phyloP scores from a whole-genome alignment of 2,797 vertebrate genomes.

The Paedocypris micromegethes region DNA sequence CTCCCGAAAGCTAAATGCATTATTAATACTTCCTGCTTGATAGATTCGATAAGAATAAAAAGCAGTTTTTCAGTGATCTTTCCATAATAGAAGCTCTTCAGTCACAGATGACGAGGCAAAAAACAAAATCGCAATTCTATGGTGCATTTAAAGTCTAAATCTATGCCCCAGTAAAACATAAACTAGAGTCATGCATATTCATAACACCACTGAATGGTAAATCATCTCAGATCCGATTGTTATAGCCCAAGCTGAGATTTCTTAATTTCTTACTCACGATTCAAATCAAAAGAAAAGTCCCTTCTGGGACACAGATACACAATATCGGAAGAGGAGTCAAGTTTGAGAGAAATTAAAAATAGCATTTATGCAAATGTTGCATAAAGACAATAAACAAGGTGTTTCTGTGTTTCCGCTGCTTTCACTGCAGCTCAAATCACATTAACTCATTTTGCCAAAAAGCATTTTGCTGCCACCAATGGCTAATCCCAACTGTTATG shows the following conservation, averaged over 20 bases:
- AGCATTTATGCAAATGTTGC: slow-evolving; percentile 38
- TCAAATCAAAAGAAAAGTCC: slow-evolving; percentile 13
- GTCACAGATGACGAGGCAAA: slow-evolving; percentile 17
- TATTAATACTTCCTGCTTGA: slow-evolving; percentile 40
- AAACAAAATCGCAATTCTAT: slow-evolving; percentile 9
- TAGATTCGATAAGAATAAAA: slow-evolving; percentile 31
- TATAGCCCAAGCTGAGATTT: not conserved
- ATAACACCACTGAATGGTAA: not conserved
- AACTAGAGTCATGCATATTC: no score
- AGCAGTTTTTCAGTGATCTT: slow-evolving; percentile 21
- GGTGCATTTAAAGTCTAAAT: not conserved
- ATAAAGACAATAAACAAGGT: slow-evolving; percentile 37
- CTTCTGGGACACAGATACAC: slow-evolving; percentile 13
- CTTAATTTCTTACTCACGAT: slow-evolving; percentile 23
- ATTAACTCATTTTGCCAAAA: slow-evolving; percentile 30
- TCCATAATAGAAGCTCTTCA: slow-evolving; percentile 28
- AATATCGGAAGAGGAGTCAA: slow-evolving; percentile 18
- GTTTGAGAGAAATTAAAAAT: slow-evolving; percentile 27
- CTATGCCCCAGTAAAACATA: not conserved
- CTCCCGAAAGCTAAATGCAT: slow-evolving; percentile 38
- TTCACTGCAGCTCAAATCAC: slow-evolving; percentile 26
- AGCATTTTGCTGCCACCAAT: slow-evolving; percentile 16
- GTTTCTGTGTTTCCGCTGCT: slow-evolving; percentile 9
- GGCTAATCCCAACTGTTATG: slow-evolving; percentile 23
- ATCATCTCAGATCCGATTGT: not conserved